Evolutionary conservation across 30 jellyfish, hydroid and myxozoan species (phyloP), one percentile per base, ranked within the genome.

Genomic region (Catostylus mosaicus): DNA sequence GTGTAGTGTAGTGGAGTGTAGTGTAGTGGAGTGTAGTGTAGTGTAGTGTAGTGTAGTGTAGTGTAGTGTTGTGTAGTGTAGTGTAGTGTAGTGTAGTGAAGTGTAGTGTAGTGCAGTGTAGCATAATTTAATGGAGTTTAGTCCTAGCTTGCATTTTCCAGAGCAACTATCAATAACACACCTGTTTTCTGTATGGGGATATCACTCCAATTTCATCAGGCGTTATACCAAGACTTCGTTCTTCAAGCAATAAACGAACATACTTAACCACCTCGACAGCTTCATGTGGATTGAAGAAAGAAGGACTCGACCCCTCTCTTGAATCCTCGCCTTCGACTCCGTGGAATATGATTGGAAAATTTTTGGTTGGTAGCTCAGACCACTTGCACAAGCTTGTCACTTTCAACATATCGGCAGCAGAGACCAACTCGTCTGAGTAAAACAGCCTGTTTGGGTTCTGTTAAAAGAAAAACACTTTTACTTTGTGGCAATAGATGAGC

Each of bases 121-220:
- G n/a, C n/a, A n/a, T n/a, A n/a, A n/a, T n/a, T n/a, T n/a, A n/a
- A n/a, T n/a, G n/a, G n/a, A n/a, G n/a, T n/a, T n/a, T n/a, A n/a
- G n/a, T n/a, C n/a, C n/a, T n/a, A n/a, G n/a, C n/a, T n/a, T n/a
- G n/a, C n/a, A n/a, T n/a, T 40, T 40, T 14, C 54, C 11, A 7
- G 14, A 40, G 14, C 54, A 40, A 40, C 7, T 7, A 40, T 20
- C 23, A 52, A 10, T 2, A 24, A 1, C 36, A 30, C 57, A 87
- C 98, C 97, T 93, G 98, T 54, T 86, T 93, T 30, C 91, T 63
- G 89, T 93, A 93, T 14, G 98, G 98, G 0, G 98, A 79, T 10
- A 93, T 87, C 18, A 93, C 66, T 3, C 98, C 98, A 59, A 93
- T 93, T 20, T 93, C 90, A 14, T 77, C 94, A 32, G 84, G 90